Conservation (phyloP, 2,888 invertebrate genomes). For the Lacanobia oleracea region DNA sequence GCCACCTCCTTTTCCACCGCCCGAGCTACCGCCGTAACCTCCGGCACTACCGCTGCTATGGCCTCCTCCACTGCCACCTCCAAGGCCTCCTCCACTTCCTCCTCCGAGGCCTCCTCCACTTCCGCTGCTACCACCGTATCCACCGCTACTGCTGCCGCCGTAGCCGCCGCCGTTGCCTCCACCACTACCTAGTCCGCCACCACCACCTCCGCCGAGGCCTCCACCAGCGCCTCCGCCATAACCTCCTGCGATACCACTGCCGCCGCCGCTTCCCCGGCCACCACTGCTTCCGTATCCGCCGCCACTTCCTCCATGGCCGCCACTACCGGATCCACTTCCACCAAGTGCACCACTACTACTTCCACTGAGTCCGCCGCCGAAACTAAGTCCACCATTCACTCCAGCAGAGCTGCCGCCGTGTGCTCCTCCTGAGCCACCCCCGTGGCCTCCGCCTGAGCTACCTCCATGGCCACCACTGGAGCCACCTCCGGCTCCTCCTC, state of each 20-base stretch:
- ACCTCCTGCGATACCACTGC: slow-evolving; percentile 16
- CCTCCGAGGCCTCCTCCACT: slow-evolving; percentile 23
- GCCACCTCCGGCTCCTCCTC: slow-evolving; percentile 22
- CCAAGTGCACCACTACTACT: slow-evolving; percentile 69
- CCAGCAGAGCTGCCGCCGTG: slow-evolving; percentile 35
- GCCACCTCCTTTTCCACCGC: slow-evolving; percentile 42
- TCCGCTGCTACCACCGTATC: background rate
- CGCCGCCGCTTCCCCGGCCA: slow-evolving; percentile 50
- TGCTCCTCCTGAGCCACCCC: slow-evolving; percentile 56
- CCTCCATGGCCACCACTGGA: slow-evolving; percentile 40
- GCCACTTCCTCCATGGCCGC: slow-evolving; percentile 10
- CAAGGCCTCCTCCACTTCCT: slow-evolving; percentile 39
- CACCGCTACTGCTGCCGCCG: background rate
- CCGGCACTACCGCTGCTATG: slow-evolving; percentile 55
- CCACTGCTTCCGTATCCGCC: slow-evolving; percentile 26
- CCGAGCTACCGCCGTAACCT: slow-evolving; percentile 46
- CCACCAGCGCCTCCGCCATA: slow-evolving; percentile 27
- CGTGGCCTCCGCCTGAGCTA: slow-evolving; percentile 68
- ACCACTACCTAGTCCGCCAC: slow-evolving; percentile 50
- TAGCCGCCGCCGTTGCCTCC: slow-evolving; percentile 30
- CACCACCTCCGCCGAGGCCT: slow-evolving; percentile 27
- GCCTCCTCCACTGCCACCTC: slow-evolving; percentile 7
- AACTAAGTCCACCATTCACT: slow-evolving; percentile 36
- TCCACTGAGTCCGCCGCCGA: slow-evolving; percentile 40
- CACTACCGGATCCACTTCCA: slow-evolving; percentile 44